Evolutionary conservation across 2,113 vertebrate species (phyloP), one percentile per base, ranked within the genome.

Genomic region (Bambusicola thoracicus): DNA sequence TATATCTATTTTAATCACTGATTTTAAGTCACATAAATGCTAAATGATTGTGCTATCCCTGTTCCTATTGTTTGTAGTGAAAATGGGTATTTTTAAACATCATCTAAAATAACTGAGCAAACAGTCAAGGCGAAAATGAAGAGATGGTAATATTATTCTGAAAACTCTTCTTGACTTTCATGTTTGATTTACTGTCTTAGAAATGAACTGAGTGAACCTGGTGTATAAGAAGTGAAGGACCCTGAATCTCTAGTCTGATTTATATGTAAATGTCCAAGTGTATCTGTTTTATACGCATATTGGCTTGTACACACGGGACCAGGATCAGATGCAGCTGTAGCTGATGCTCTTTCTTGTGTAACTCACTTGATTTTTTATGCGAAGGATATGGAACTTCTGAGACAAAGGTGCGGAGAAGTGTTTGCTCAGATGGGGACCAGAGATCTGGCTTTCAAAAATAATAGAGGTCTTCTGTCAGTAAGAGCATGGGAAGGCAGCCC

Each of bases 171-270:
- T 68, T 55, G 5, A 2, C 4, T 87, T 87, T 76, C 24, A 12
- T 44, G 7, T 79, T 75, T 51, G 29, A 75, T 68, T 72, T 27
- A 8, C 51, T 82, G 66, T 48, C 11, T 18, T 66, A 82, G 21
- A 76, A 73, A 61, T 40, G n/a, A 2, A 46, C 16, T 14, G 43
- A 32, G 6, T 32, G 18, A 95, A 85, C 13, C 6, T 56, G 27
- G 61, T 22, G 4, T 12, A n/a, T 36, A 63, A 43, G 13, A 83
- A 68, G 29, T 4, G 3, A 8, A 51, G 53, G 10, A 4, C 19
- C 4, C 5, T 18, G 49, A 17, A 4, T 0, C 44, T 74, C 41
- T 14, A 12, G 7, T 87, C 27, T 19, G 0, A 0, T 43, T 24
- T 1, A 1, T n/a, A 11, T 25, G 7, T 59, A 72, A 74, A 25